Percentiles rank a stretch among this genome's conserved stretches.
Evolutionary conservation across 2,888 invertebrate genomes (phyloP).

Genomic region (Pherbina coryleti): DNA sequence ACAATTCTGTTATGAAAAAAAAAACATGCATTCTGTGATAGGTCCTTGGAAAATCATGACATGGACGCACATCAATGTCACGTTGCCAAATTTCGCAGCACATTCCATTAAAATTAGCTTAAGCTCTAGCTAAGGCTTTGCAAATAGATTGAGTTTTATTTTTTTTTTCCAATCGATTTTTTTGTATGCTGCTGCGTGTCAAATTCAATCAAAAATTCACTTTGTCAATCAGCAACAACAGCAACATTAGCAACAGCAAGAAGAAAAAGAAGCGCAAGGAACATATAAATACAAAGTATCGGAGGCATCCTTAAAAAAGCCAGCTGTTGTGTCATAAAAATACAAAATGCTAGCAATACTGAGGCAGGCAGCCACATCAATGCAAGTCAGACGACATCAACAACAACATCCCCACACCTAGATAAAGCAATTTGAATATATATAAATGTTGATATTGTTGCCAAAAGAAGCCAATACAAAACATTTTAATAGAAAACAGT

Average conservation of each 20-base stretch:
- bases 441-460: no score
- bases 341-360: neutral
- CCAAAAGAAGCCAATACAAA: no score
- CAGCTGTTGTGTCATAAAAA: neutral
- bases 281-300: neutral
- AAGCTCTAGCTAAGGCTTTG: neutral
- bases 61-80: no score
- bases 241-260: no score
- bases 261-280: neutral
- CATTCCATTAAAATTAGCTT: neutral
- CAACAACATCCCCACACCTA: neutral
- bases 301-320: neutral
- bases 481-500: no score
- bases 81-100: no score
- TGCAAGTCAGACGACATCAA: neutral
- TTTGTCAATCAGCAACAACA: neutral
- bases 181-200: neutral
- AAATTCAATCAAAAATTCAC: slow-evolving; percentile 10
- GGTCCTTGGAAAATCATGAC: no score
- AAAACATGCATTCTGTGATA: no score
- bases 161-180: neutral
- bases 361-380: neutral
- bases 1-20: no score
- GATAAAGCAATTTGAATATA: no score
- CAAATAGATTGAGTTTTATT: neutral